These are phyloP conservation scores for Aegotheles bennettii DNA, from an alignment of 2,113 vertebrate species.

Conservation along the genomic window DNA sequence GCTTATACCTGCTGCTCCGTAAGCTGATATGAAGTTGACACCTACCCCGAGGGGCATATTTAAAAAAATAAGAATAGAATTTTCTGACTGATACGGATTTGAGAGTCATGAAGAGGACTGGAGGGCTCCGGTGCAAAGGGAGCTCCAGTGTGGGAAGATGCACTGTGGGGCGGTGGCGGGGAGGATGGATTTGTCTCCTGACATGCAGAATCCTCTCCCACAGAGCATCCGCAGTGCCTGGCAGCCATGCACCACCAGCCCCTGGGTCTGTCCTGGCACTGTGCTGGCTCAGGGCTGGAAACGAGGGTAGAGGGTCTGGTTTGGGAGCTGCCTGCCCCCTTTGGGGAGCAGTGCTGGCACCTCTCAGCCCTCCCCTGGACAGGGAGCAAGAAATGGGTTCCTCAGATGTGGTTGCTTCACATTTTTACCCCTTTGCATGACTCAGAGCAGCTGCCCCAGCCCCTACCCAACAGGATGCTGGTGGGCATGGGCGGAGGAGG, in stretches of 20 bases:
- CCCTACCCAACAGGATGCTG: neutral
- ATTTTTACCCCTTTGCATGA: neutral
- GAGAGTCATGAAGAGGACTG: neutral
- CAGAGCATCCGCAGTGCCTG: too few species aligned
- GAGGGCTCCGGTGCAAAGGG: neutral
- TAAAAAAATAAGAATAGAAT: neutral
- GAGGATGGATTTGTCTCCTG: neutral
- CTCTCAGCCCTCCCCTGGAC: neutral
- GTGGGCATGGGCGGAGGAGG: fast-evolving
- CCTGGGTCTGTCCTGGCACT: neutral
- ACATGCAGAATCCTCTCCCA: neutral
- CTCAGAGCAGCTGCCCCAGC: neutral
- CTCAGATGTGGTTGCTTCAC: neutral
- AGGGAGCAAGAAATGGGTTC: neutral
- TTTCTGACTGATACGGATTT: neutral
- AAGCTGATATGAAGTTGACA: neutral
- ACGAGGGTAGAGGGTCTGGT: neutral
- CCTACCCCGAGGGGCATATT: neutral
- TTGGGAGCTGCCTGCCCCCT: too few species aligned
- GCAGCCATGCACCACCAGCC: too few species aligned
- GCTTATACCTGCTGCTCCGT: neutral
- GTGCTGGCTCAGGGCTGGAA: neutral
- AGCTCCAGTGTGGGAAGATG: neutral
- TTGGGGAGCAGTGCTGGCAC: fast-evolving
- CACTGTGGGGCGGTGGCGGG: fast-evolving